phyloP scores from a whole-genome alignment of 2,888 invertebrate species.

The Anticlea derivata region DNA sequence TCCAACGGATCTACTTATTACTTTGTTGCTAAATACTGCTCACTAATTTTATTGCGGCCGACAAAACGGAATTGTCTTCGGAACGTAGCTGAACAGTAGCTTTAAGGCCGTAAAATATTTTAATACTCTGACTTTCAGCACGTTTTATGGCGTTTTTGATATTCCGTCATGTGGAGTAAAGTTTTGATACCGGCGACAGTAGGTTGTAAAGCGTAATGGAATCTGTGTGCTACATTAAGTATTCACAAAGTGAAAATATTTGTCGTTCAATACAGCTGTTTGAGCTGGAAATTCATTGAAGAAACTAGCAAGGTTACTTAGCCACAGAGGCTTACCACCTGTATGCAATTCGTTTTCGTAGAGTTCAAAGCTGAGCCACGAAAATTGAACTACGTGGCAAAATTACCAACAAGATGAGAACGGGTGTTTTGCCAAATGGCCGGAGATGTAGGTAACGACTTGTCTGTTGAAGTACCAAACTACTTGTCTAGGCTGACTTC shows the following conservation, averaged over 20 bases:
- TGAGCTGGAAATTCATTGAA: background rate
- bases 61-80: constrained; percentile 27
- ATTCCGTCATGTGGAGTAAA: constrained; percentile 9
- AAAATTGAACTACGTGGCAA: constrained; percentile 1
- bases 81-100: constrained; percentile 10
- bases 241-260: too few species aligned
- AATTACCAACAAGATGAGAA: constrained; percentile 4
- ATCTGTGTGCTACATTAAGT: background rate
- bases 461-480: constrained; percentile 1
- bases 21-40: constrained; percentile 34
- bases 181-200: constrained; percentile 4
- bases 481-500: constrained; percentile 2
- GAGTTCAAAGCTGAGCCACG: background rate
- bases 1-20: constrained; percentile 24
- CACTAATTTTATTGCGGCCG: constrained; percentile 34
- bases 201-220: constrained; percentile 1
- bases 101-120: constrained; percentile 20
- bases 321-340: background rate
- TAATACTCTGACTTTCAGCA: constrained; percentile 16
- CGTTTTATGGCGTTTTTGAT: constrained; percentile 18
- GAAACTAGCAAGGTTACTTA: background rate
- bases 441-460: constrained; percentile 4
- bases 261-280: background rate
- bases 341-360: background rate
- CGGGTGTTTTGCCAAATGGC: constrained; percentile 1